Percentiles rank a stretch among this genome's conserved stretches.
Evolutionary conservation across 2,113 vertebrate genomes (phyloP).

Genomic region (Serilophus lunatus): DNA sequence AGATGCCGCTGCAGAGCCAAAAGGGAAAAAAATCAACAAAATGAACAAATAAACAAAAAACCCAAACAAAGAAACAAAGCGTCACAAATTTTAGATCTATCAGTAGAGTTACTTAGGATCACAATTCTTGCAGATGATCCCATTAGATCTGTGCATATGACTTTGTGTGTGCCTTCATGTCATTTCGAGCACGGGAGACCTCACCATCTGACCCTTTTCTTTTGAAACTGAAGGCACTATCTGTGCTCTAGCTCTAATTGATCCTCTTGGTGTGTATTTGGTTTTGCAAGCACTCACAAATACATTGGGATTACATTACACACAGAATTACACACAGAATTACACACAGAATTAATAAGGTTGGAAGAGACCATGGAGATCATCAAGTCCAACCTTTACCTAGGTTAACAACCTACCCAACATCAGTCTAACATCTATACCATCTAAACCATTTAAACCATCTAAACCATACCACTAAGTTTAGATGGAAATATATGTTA

Average conservation of each 20-base stretch:
- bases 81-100: background rate
- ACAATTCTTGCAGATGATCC: background rate
- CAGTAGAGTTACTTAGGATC: background rate
- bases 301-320: background rate
- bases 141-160: background rate
- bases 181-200: background rate
- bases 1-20: background rate
- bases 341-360: too few relatives aligned
- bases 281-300: background rate
- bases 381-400: too few relatives aligned
- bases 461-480: too few relatives aligned
- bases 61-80: background rate
- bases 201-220: background rate
- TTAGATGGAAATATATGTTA: background rate
- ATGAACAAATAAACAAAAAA: too few relatives aligned
- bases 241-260: background rate
- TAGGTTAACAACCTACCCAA: too few relatives aligned
- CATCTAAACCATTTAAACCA: too few relatives aligned
- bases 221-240: background rate
- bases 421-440: too few relatives aligned
- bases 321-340: too few relatives aligned
- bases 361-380: too few relatives aligned
- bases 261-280: background rate
- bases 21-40: fast-evolving
- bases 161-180: background rate